These are phyloP conservation scores for Palythoa heliodiscus DNA, from an alignment of 92 coral and sea anemone genomes.

Conservation along the genomic window DNA sequence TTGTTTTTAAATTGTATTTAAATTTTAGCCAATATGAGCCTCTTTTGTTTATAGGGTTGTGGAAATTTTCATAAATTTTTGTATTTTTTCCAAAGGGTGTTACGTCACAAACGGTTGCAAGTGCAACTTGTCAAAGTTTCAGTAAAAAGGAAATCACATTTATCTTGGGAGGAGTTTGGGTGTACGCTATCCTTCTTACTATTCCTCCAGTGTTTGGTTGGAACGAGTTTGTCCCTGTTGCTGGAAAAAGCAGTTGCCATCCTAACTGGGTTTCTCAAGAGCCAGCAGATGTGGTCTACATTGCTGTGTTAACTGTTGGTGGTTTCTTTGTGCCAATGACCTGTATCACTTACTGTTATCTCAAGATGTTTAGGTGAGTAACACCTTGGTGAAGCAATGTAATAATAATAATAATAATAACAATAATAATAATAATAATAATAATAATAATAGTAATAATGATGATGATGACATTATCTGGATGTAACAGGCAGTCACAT, in stretches of 20 bases:
- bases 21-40: no score
- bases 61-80: neutral
- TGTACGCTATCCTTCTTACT: neutral
- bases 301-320: conserved; percentile 35
- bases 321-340: conserved; percentile 54
- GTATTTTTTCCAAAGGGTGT: conserved; percentile 3
- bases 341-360: conserved; percentile 46
- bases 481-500: no score
- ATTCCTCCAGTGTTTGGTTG: conserved; percentile 68
- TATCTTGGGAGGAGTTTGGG: conserved; percentile 8
- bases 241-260: conserved; percentile 53
- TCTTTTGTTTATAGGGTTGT: no score
- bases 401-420: neutral
- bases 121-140: neutral
- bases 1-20: no score
- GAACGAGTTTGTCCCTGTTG: conserved; percentile 53
- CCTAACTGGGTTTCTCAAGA: conserved; percentile 63
- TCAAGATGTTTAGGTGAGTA: conserved; percentile 55
- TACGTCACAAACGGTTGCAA: conserved; percentile 4
- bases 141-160: neutral
- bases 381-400: neutral
- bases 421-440: neutral
- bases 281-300: conserved; percentile 37
- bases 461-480: no score
- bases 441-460: no score